Evolutionary conservation across 2,113 vertebrate species (phyloP), one percentile per base, ranked within the genome.

Genomic region (Neolamprologus sp.): DNA sequence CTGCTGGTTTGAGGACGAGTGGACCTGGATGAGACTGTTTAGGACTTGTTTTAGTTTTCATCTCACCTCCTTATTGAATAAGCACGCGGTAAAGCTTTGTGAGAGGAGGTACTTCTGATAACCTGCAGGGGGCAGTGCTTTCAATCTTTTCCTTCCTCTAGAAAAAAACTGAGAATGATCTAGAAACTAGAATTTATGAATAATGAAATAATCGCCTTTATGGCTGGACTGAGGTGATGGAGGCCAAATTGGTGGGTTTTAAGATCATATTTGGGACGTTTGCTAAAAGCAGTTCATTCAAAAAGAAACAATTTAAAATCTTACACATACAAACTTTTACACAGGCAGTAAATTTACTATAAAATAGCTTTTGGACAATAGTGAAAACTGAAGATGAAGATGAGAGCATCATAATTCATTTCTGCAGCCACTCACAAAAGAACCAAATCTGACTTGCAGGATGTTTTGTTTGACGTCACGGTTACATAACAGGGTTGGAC

Each of bases 101-200:
- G 11, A 21, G 35, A 40, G 11, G 0, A 21, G 19, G 11, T 40
- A 0, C 35, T 4, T 1, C 19, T 68, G 63, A 68, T 40, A 26
- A 73, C 37, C 90, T 47, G 79, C 82, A 87, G 90, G 65, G 87
- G 87, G 85, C 87, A 65, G 8, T 21, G 4, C 75, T 40, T 31
- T 9, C 47, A 26, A 28, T 45, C 4, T 49, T 17, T 47, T 10
- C 13, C 3, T 47, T 45, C 4, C 16, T 78, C 58, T 2, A 17
- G 21, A 8, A 2, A 28, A 55, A 19, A 57, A 19, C 10, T 7
- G 2, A 6, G 28, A n/a, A 12, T 35, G 31, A 1, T 42, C 35
- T 23, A 9, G 7, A 71, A 71, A 42, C 9, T 3, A 26, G 37
- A 26, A 10, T 45, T 65, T 2, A 17, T 73, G 17, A 26, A 26